Evolutionary conservation across 2,797 vertebrate species (phyloP).

Genomic region (Propithecus deckenii): DNA sequence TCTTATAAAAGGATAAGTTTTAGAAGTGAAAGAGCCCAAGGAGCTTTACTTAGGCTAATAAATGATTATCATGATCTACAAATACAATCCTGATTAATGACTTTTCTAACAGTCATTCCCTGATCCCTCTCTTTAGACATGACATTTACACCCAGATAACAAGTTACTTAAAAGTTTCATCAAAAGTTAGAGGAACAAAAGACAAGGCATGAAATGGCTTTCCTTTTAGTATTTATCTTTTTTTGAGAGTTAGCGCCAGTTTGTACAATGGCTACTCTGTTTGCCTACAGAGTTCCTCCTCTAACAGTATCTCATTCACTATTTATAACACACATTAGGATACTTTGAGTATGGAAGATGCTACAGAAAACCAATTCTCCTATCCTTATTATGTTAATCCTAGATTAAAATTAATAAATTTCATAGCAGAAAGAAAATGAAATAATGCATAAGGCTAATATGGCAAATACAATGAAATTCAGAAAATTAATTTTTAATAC

Average conservation of each 20-base stretch:
- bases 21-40: background rate
- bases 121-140: constrained; percentile 22
- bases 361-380: constrained; percentile 73
- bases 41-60: constrained; percentile 48
- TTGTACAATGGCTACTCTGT: constrained; percentile 68
- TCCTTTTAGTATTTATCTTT: constrained; percentile 68
- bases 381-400: constrained; percentile 75
- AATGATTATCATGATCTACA: constrained; percentile 55
- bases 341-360: constrained; percentile 57
- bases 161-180: constrained; percentile 66
- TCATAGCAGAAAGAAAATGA: constrained; percentile 76
- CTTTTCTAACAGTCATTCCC: constrained; percentile 46
- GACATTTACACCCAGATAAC: constrained; percentile 59
- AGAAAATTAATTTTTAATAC: constrained; percentile 79
- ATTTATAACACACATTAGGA: constrained; percentile 72
- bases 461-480: constrained; percentile 67
- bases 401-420: constrained; percentile 81
- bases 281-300: constrained; percentile 50
- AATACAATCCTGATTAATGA: constrained; percentile 63
- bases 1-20: constrained; percentile 8
- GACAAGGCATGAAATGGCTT: constrained; percentile 35
- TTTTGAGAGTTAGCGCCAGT: constrained; percentile 54
- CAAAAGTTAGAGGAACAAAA: constrained; percentile 60
- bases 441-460: constrained; percentile 74
- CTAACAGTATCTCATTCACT: constrained; percentile 69